phyloP scores from a whole-genome alignment of 2,113 vertebrate species.

The Mirza zaza region DNA sequence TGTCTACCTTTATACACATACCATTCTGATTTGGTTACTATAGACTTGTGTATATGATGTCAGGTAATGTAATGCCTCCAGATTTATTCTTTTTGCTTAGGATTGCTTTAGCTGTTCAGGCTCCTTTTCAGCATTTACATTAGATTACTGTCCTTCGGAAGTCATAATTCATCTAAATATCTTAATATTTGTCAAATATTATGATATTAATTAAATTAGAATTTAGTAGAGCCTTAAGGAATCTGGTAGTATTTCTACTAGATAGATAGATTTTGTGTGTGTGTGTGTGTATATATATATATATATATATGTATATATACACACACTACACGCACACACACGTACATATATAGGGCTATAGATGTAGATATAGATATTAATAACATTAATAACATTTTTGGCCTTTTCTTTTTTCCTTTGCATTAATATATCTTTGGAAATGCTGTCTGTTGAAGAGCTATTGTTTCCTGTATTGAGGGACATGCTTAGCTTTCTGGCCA shows the following conservation, averaged over 20 bases:
- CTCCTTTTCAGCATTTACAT: neutral
- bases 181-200: neutral
- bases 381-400: neutral
- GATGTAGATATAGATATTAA: neutral
- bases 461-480: neutral
- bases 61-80: too few species aligned
- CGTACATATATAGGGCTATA: neutral
- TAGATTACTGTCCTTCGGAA: neutral
- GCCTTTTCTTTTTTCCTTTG: neutral
- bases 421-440: neutral
- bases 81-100: too few species aligned
- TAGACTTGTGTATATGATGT: too few species aligned
- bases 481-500: neutral
- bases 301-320: too few species aligned
- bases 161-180: neutral
- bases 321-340: neutral
- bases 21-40: too few species aligned
- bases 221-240: neutral
- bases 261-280: neutral
- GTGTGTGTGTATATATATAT: too few species aligned
- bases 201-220: neutral
- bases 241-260: neutral
- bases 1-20: too few species aligned
- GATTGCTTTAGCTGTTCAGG: too few species aligned
- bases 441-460: neutral